Percentiles rank a stretch among this genome's conserved stretches.
These are phyloP conservation scores for Aphelinus certus DNA, from an alignment of 1,140 invertebrate species.

Conservation along the genomic window DNA sequence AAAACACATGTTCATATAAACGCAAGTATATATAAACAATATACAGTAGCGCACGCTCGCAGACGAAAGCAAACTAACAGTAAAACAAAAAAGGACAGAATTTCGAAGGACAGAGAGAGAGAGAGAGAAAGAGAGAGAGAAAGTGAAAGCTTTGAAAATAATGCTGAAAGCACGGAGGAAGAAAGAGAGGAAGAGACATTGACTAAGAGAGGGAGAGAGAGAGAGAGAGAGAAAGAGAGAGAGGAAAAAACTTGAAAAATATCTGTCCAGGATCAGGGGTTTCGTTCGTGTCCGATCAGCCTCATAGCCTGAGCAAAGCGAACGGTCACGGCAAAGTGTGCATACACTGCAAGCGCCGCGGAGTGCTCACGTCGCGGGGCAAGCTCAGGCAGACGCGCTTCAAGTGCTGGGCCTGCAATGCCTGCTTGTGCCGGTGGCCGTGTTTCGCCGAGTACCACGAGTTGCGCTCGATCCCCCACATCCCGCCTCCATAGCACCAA, in stretches of 20 bases:
- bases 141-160: conserved; percentile 1
- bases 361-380: conserved; percentile 64
- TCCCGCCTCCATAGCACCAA: conserved; percentile 66
- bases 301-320: conserved; percentile 67
- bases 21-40: no score
- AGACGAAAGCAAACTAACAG: no score
- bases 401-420: conserved; percentile 67
- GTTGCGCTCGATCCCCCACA: conserved; percentile 63
- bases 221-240: conserved; percentile 43
- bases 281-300: conserved; percentile 64
- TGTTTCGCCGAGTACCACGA: conserved; percentile 66
- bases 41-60: no score
- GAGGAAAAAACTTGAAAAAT: conserved; percentile 21
- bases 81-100: no score
- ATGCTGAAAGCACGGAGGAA: neutral
- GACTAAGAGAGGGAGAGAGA: neutral
- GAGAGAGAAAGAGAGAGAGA: neutral
- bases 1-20: no score
- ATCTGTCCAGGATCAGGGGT: conserved; percentile 63
- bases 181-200: neutral
- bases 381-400: conserved; percentile 66
- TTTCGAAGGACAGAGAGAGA: neutral
- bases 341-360: conserved; percentile 65
- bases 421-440: conserved; percentile 65
- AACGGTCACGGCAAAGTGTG: conserved; percentile 67